A percentile compares a stretch with the other conserved stretches of the same genome.
These are phyloP conservation scores for Patella vulgata DNA, from an alignment of 1,140 invertebrate genomes.

Conservation along the genomic window DNA sequence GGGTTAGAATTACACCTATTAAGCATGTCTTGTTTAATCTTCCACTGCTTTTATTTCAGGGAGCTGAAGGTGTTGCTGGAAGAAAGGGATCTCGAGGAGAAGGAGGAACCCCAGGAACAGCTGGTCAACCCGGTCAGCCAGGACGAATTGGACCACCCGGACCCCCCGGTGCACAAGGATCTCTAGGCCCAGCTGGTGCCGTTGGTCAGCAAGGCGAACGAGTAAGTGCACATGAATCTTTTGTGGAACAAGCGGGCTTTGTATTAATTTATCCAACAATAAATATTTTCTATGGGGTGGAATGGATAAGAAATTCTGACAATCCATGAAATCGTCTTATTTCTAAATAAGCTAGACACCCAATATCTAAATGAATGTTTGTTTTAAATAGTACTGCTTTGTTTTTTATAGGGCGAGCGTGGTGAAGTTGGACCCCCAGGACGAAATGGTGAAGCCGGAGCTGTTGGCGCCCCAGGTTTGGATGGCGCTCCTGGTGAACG, in stretches of 20 bases:
- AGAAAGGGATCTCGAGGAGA: slow-evolving; percentile 40
- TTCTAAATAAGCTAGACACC: too few relatives aligned
- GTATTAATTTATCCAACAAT: neutral
- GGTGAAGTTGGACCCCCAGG: slow-evolving; percentile 56
- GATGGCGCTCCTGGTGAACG: slow-evolving; percentile 48
- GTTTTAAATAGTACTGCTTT: too few relatives aligned
- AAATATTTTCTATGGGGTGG: neutral
- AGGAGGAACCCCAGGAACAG: slow-evolving; percentile 36
- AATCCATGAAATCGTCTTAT: too few relatives aligned
- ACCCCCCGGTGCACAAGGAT: slow-evolving; percentile 32
- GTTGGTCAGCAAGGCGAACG: slow-evolving; percentile 32
- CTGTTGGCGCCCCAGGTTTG: slow-evolving; percentile 43
- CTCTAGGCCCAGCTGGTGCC: slow-evolving; percentile 39
- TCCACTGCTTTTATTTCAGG: slow-evolving; percentile 1
- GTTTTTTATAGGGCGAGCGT: slow-evolving; percentile 39
- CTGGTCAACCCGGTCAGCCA: slow-evolving; percentile 40
- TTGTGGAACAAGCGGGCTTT: neutral
- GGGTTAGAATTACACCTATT: too few relatives aligned
- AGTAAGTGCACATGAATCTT: slow-evolving; percentile 21
- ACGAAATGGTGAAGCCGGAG: slow-evolving; percentile 45
- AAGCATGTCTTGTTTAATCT: too few relatives aligned
- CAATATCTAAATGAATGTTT: too few relatives aligned
- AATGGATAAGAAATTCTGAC: too few relatives aligned
- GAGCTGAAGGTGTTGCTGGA: slow-evolving; percentile 33
- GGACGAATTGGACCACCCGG: slow-evolving; percentile 46